Base-by-base conservation (phyloP, 2,113 vertebrate species). In the Vimba vimba region DNA sequence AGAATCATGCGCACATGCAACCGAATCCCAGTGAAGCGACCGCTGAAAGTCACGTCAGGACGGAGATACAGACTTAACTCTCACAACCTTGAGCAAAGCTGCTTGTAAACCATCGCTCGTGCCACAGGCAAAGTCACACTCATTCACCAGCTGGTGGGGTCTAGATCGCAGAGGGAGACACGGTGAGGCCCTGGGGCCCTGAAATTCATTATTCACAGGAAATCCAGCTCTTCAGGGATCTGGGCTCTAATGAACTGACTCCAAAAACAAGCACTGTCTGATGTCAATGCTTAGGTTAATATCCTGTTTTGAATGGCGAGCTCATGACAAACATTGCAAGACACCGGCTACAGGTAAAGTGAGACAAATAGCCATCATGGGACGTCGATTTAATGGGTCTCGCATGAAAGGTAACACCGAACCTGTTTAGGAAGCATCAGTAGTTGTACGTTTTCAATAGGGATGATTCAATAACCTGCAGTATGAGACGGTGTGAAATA, bases 1-100 rank as follows among this genome's bases (percentile, higher is more conserved):
- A 75, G 84, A 92, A 89, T 91, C 88, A 92, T 89, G 92, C 92
- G 91, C 92, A 89, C 90, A 80, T 91, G 79, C 60, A 43, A 8
- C 21, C 13, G 52, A 78, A 55, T 55, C 76, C 50, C 17, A 15
- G 12, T 6, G 6, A 57, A 21, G 52, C 17, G 19, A 57, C 52
- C 52, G 52, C 55, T 55, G 2, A 47, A 30, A 80, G n/a, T 45
- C n/a, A 45, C 21, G 55, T 47, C 45, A 8, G 73, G 45, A 76
- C 15, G 6, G 47, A 52, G 47, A 76, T 30, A 30, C 15, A 50
- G 60, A 50, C 79, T 80, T 47, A 25, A 64, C 78, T 21, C n/a
- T 11, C 57, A 60, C 52, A 79, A 43, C 77, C 77, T 57, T 36
- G 75, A 74, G 69, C 10, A 5, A 21, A 78, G 8, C 50, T 57